Evolutionary conservation across 2,888 invertebrate genomes (phyloP).

Genomic region (Gymnosoma rotundatum): DNA sequence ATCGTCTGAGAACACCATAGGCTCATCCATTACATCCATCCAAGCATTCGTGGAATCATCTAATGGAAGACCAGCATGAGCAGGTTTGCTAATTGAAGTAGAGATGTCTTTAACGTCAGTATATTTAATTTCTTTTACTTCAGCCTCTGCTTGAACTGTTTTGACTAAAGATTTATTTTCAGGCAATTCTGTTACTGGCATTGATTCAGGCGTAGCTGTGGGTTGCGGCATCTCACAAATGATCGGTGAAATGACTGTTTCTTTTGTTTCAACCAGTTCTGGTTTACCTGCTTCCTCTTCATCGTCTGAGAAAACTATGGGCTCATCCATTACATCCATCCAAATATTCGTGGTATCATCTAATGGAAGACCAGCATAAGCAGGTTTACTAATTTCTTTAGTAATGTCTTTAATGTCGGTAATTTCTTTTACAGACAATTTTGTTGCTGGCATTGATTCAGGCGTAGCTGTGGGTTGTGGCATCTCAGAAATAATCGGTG

Average conservation of each 20-base stretch:
- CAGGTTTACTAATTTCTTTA: slow-evolving; percentile 74
- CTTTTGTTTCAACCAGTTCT: neutral
- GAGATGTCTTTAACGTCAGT: neutral
- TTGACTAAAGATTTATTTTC: neutral
- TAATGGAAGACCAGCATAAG: slow-evolving; percentile 75
- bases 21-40: slow-evolving; percentile 80
- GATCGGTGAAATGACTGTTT: no score
- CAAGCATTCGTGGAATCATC: slow-evolving; percentile 71
- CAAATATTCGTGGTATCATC: slow-evolving; percentile 76
- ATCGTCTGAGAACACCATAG: slow-evolving; percentile 80
- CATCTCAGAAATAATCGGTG: no score
- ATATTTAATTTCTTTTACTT: neutral
- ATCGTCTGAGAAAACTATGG: slow-evolving; percentile 78
- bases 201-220: no score
- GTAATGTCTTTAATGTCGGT: slow-evolving; percentile 41
- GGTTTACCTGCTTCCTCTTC: slow-evolving; percentile 69
- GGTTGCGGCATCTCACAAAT: no score
- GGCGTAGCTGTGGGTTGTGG: no score
- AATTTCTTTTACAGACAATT: neutral
- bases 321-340: slow-evolving; percentile 79
- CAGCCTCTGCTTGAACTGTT: neutral
- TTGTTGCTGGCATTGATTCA: no score
- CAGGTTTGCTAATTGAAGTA: slow-evolving; percentile 25
- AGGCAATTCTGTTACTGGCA: neutral
- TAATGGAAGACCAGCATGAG: slow-evolving; percentile 74